Conservation (phyloP, 2,888 invertebrate genomes). For the Vannuccia rotundouncinata region DNA sequence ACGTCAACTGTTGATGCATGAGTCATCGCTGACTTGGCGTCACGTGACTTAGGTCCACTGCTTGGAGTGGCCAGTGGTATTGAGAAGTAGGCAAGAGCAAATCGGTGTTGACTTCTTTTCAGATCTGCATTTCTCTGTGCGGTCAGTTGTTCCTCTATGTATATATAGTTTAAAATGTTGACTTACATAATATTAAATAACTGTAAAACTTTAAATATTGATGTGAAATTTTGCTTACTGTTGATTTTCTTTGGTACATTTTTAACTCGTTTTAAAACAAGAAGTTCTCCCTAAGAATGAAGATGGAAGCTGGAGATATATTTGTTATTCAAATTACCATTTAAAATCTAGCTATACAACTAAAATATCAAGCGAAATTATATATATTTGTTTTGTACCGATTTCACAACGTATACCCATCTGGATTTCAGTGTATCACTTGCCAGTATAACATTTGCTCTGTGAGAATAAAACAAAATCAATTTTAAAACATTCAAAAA, state of each 20-base stretch:
- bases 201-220: too few species aligned
- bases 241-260: not conserved
- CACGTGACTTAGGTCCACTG: not conserved
- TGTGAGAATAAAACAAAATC: constrained; percentile 44
- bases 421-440: constrained; percentile 50
- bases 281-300: not conserved
- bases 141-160: not conserved
- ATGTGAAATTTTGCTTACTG: too few species aligned
- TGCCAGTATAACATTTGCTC: constrained; percentile 50
- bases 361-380: not conserved
- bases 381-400: constrained; percentile 44
- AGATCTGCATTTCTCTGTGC: not conserved
- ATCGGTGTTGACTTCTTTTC: not conserved
- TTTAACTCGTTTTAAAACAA: not conserved
- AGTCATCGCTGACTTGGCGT: too few species aligned
- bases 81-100: not conserved
- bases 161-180: not conserved
- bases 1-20: not conserved
- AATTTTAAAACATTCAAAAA: too few species aligned
- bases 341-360: too few species aligned
- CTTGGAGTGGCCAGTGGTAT: not conserved
- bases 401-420: constrained; percentile 53
- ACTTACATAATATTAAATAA: too few species aligned
- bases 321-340: too few species aligned
- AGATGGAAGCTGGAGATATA: too few species aligned